Evolutionary conservation across 2,113 vertebrate species (phyloP).

Genomic region (Macquaria australasica): DNA sequence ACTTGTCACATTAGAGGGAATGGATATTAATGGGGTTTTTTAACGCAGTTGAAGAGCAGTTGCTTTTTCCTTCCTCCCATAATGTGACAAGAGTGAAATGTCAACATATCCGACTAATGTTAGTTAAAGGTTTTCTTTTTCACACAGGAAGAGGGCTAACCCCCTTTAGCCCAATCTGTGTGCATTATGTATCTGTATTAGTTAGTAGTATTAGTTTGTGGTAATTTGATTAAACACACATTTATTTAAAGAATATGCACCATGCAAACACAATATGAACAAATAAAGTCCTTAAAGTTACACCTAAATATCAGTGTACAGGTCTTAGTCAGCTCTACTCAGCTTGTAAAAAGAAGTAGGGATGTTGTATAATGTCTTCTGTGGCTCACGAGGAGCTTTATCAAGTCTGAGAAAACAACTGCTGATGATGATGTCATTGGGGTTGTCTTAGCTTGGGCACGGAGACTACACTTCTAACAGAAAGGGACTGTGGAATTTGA

Average conservation of each 20-base stretch:
- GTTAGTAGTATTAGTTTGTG: neutral
- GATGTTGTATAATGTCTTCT: neutral
- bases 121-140: neutral
- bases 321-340: neutral
- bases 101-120: neutral
- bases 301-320: neutral
- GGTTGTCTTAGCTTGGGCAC: neutral
- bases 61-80: neutral
- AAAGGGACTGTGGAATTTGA: neutral
- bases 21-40: neutral
- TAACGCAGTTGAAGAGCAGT: neutral
- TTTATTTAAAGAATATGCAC: neutral
- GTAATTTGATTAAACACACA: neutral
- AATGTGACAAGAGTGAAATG: neutral
- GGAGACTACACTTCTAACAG: neutral
- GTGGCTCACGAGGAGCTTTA: neutral
- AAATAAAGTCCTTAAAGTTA: neutral
- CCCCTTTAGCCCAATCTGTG: neutral
- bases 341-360: neutral
- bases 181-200: neutral
- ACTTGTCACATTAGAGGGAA: slow-evolving; percentile 35
- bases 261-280: neutral
- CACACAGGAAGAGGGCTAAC: neutral
- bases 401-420: neutral
- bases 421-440: neutral